phyloP scores from a whole-genome alignment of 2,888 invertebrate species.

The Tachystola acroxantha region DNA sequence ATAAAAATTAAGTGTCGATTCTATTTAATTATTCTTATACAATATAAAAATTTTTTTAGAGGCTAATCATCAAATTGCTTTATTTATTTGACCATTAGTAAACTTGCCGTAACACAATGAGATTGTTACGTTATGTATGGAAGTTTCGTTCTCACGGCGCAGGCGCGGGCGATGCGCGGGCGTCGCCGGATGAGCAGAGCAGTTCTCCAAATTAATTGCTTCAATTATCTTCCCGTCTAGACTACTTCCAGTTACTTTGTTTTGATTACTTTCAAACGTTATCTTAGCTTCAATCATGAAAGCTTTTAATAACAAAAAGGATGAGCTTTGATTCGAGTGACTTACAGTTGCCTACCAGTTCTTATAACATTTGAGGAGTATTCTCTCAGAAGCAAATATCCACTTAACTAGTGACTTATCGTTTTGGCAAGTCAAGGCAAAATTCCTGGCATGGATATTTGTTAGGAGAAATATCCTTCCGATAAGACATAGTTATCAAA shows the following conservation, averaged over 20 bases:
- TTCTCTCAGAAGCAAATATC: too few species aligned
- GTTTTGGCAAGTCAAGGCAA: too few species aligned
- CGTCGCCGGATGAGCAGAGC: conserved; percentile 2
- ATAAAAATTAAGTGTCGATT: neutral
- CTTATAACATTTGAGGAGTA: too few species aligned
- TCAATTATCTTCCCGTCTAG: neutral
- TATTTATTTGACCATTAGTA: neutral
- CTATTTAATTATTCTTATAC: conserved; percentile 4
- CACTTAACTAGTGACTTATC: too few species aligned
- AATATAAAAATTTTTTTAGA: conserved; percentile 2
- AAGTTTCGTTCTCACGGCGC: conserved; percentile 7
- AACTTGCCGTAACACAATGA: neutral
- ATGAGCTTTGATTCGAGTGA: neutral
- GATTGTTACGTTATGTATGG: neutral
- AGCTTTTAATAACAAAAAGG: neutral
- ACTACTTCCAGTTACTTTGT: neutral
- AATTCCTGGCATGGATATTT: too few species aligned
- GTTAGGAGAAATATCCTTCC: too few species aligned
- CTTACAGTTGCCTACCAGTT: too few species aligned
- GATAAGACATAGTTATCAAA: too few species aligned
- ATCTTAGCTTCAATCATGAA: neutral
- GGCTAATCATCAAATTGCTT: neutral
- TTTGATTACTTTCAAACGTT: neutral
- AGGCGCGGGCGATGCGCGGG: neutral
- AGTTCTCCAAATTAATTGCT: conserved; percentile 6